A percentile compares a stretch with the other conserved stretches of the same genome.
Conservation (phyloP, 2,888 invertebrate species). For the Clanis bilineata region DNA sequence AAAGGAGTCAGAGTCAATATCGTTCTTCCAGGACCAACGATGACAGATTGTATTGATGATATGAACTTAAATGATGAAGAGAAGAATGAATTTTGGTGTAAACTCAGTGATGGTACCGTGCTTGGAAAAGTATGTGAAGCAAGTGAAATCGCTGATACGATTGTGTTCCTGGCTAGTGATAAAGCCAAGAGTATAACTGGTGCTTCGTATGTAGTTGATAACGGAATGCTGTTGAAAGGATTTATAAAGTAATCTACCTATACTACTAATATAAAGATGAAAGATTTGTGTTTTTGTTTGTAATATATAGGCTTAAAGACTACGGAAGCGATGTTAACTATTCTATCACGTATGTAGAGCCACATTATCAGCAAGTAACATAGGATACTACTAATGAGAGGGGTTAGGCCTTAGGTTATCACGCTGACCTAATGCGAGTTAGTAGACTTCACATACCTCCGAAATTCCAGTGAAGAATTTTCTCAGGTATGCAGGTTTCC, state of each 20-base stretch:
- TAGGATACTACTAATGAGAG: too few species aligned
- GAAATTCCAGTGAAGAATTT: too few species aligned
- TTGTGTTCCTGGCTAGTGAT: conserved; percentile 40
- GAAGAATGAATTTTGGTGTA: neutral
- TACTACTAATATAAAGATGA: too few species aligned
- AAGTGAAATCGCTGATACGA: conserved; percentile 39
- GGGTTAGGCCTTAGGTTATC: too few species aligned
- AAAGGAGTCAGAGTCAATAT: conserved; percentile 85
- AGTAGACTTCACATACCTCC: too few species aligned
- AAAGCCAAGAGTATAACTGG: conserved; percentile 41
- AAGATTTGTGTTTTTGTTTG: too few species aligned
- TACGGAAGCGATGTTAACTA: too few species aligned
- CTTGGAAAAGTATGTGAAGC: conserved; percentile 41
- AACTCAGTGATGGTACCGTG: neutral
- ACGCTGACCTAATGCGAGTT: too few species aligned
- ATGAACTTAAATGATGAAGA: neutral
- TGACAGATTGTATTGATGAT: conserved; percentile 34
- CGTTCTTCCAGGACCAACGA: conserved; percentile 88
- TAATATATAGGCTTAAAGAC: too few species aligned
- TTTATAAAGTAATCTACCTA: neutral
- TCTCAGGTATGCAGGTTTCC: too few species aligned
- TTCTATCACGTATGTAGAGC: too few species aligned
- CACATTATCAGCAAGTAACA: too few species aligned
- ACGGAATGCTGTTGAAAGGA: conserved; percentile 8
- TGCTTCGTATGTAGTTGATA: conserved; percentile 17